Evolutionary conservation across 2,113 vertebrate genomes (phyloP).

Genomic region (Centropristis striata): DNA sequence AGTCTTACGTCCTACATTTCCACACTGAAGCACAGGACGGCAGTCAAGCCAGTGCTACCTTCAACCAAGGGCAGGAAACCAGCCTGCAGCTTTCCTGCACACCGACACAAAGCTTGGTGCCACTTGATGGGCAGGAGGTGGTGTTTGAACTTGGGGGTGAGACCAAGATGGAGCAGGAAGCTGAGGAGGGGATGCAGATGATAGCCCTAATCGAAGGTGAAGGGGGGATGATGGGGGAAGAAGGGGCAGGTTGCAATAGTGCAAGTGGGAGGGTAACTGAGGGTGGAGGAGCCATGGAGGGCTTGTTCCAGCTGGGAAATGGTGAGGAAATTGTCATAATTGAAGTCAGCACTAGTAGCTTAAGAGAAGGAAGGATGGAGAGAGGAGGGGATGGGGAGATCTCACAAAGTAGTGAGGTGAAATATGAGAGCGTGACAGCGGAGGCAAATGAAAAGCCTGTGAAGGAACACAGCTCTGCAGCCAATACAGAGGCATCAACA

Average conservation of each 20-base stretch:
- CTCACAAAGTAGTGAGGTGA: constrained; percentile 64
- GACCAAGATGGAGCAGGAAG: constrained; percentile 77
- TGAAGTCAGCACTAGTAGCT: constrained; percentile 86
- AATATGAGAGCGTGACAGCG: constrained; percentile 46
- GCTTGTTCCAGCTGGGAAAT: constrained; percentile 84
- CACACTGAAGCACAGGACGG: constrained; percentile 77
- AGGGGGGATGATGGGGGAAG: constrained; percentile 66
- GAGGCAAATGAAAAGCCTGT: constrained; percentile 60
- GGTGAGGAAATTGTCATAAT: constrained; percentile 88
- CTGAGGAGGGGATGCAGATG: constrained; percentile 85
- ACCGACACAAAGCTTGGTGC: constrained; percentile 74
- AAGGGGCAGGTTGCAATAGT: constrained; percentile 54
- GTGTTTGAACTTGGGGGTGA: constrained; percentile 84
- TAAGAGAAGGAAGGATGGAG: constrained; percentile 79
- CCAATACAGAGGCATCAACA: constrained; percentile 30
- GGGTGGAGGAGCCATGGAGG: constrained; percentile 75
- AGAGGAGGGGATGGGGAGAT: constrained; percentile 62
- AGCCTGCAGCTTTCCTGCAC: constrained; percentile 80
- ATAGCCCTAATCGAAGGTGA: constrained; percentile 85
- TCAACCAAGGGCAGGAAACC: constrained; percentile 66
- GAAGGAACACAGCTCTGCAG: constrained; percentile 43
- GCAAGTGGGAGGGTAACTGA: constrained; percentile 48
- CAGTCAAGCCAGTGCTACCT: constrained; percentile 45
- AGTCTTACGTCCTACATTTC: constrained; percentile 85
- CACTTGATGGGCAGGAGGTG: constrained; percentile 82